Base-by-base conservation (phyloP, 2,113 vertebrate species). In the Campylomormyrus numenius region DNA sequence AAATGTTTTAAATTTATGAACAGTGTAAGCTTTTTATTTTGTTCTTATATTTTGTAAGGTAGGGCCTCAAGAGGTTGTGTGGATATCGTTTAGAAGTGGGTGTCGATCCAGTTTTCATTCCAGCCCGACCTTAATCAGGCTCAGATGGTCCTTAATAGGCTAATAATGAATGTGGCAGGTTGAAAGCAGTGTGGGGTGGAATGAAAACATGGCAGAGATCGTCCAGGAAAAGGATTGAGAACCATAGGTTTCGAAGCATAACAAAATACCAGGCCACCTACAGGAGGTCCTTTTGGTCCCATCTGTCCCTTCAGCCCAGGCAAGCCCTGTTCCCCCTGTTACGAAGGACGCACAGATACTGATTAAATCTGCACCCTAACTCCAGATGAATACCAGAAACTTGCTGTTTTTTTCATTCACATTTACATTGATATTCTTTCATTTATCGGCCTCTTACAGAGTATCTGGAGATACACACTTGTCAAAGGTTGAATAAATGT, bases 281-380 rank as follows among this genome's bases (percentile, higher is more conserved):
- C 93, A 86, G 70, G 89, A 84, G 91, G 89, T 92, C 93, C 93
- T 90, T 91, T 92, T 31, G 88, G 87, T 58, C 93, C 93, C 31
- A 86, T 70, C 21, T 90, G 46, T 49, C 93, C 93, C 89, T 92
- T 93, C 89, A 77, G 90, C 50, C 93, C 93, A 35, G 88, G 90
- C 5, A 74, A 45, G 80, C 93, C 93, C 49, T 90, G 91, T 49
- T 88, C 89, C 31, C 93, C 93, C 93, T 94, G 91, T 87, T 15
- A 39, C 9, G 42, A 52, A 87, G n/a, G 58, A 35, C 3, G 56
- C 35, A 74, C 74, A 88, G 24, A 56, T 45, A 19, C 15, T 19
- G 15, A 42, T 8, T 42, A 84, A 70, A 70, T 70, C n/a, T 27
- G 62, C 3, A 31, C 62, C 62, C 62, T 10, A 11, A 66, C n/a